A percentile compares a stretch with the other conserved stretches of the same genome.
Evolutionary conservation across 2,797 vertebrate species (phyloP).

Genomic region (Cryptoblepharus egeriae): DNA sequence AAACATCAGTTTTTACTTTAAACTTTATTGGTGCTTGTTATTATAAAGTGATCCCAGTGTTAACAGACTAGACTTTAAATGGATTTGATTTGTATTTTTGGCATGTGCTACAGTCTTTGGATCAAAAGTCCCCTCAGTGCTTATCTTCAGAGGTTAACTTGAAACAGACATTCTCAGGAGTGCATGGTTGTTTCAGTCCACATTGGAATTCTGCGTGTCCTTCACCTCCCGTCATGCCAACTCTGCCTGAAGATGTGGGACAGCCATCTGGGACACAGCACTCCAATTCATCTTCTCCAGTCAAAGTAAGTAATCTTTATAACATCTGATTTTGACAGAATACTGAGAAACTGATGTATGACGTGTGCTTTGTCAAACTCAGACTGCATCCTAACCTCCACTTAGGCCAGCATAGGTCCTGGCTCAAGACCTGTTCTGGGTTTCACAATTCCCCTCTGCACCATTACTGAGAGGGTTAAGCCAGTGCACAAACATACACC

Average conservation of each 20-base stretch:
- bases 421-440: too few relatives aligned
- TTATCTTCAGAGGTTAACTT: constrained; percentile 71
- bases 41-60: constrained; percentile 66
- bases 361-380: not conserved
- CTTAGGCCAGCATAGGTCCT: too few relatives aligned
- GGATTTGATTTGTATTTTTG: constrained; percentile 78
- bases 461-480: too few relatives aligned
- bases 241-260: constrained; percentile 91
- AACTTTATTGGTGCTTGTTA: constrained; percentile 63
- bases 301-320: constrained; percentile 81
- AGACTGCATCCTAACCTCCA: too few relatives aligned
- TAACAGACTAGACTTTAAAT: constrained; percentile 62
- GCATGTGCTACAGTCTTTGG: constrained; percentile 77
- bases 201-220: constrained; percentile 75
- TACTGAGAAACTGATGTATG: not conserved
- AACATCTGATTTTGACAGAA: constrained; percentile 33
- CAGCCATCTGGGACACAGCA: constrained; percentile 87
- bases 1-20: constrained; percentile 58
- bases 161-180: constrained; percentile 58
- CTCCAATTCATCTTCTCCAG: constrained; percentile 80
- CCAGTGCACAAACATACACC: too few relatives aligned
- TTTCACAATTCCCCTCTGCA: too few relatives aligned
- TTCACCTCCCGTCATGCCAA: constrained; percentile 85
- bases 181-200: constrained; percentile 64
- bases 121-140: constrained; percentile 68